Base-by-base conservation (phyloP, 2,888 invertebrate genomes). In the Leucophenga montana region DNA sequence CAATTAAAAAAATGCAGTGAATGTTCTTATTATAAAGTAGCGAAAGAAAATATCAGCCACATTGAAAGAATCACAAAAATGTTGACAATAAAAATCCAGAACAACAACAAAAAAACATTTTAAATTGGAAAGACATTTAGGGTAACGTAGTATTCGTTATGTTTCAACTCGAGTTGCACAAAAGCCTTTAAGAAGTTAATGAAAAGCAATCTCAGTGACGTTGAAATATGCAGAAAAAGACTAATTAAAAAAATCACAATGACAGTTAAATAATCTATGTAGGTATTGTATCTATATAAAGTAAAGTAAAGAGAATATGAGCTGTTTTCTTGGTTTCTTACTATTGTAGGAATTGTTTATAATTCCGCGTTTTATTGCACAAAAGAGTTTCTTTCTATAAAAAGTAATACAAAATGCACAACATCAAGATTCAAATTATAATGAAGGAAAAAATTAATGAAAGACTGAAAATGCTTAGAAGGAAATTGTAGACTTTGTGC, bases 241-340 rank as follows among this genome's bases (percentile, higher is more conserved):
- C 84, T 82, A 82, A 82, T 82, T 82, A 84, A 83, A 84, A 78
- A 75, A 80, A 79, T 72, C 76, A 81, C 83, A 83, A 81, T 77
- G 82, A 77, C 72, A 62, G 71, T 66, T 27, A n/a, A 33, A 44
- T 14, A 64, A 20, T 22, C 9, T 33, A n/a, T n/a, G 9, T 18
- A 62, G 61, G 66, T 64, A 71, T 67, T 46, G 68, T 70, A 64
- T 70, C 69, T 67, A 71, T 75, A 16, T 66, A 22, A 57, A 56
- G 27, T 46, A 57, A 57, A 70, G 77, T 20, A 57, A 71, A 72
- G 65, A 6, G 13, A 20, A 65, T n/a, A n/a, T n/a, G n/a, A n/a
- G 62, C 3, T 18, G 39, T 33, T 14, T 22, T 9, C 14, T 20
- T 1, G 13, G n/a, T 39, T 11, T 16, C 13, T 66, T 20, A 39